These are phyloP conservation scores for Phrynocephalus guinanensis DNA, from an alignment of 2,797 vertebrate genomes.

Conservation along the genomic window DNA sequence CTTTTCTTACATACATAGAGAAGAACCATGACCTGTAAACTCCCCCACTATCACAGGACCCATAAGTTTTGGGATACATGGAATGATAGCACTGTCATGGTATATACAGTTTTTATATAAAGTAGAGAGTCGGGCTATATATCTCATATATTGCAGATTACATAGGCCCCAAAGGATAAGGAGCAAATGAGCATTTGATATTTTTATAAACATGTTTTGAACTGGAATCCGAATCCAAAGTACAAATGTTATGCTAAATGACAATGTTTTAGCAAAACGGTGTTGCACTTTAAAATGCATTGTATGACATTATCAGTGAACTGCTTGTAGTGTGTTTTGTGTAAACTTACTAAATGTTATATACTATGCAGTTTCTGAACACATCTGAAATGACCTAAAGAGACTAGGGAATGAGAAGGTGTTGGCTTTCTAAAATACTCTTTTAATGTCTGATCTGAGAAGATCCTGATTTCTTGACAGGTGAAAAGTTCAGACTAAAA, in stretches of 20 bases:
- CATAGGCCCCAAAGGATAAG: not conserved
- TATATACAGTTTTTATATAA: not conserved
- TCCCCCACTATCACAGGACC: not conserved
- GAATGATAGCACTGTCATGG: not conserved
- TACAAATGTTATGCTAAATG: not conserved
- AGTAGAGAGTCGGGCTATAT: not conserved
- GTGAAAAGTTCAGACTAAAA: not conserved
- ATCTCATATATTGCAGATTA: not conserved
- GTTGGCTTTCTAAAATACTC: constrained; percentile 3
- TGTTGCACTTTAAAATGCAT: constrained; percentile 22
- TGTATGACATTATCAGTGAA: constrained; percentile 14
- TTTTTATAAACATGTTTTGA: constrained; percentile 5
- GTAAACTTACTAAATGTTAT: not conserved
- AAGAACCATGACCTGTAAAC: not conserved
- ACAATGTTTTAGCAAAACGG: not conserved
- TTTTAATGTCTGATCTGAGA: not conserved
- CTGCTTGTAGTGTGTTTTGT: constrained; percentile 13
- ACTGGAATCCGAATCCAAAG: constrained; percentile 13
- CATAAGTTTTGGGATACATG: not conserved
- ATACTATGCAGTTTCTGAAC: constrained; percentile 5
- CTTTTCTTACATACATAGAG: not conserved
- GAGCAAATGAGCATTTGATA: constrained; percentile 7
- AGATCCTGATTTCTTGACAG: not conserved
- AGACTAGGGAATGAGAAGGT: not conserved
- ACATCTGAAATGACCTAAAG: not conserved